Evolutionary conservation across 2,113 vertebrate genomes (phyloP).

Genomic region (Semicossyphus pulcher): DNA sequence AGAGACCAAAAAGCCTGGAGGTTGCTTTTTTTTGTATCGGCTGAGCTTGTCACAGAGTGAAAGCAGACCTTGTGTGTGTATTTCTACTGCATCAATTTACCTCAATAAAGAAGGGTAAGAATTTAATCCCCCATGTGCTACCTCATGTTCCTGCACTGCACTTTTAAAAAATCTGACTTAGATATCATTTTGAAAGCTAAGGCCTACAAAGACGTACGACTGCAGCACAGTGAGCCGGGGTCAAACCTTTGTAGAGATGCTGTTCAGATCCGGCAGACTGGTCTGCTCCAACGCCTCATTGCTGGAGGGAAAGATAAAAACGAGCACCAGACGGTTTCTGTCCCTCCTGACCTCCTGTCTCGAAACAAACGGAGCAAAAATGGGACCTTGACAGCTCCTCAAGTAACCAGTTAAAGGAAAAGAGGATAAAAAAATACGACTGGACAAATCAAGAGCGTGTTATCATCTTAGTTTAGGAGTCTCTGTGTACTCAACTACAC

Average conservation of each 20-base stretch:
- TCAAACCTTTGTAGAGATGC: slow-evolving; percentile 5
- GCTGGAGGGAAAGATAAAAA: slow-evolving; percentile 8
- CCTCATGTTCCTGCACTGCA: background rate
- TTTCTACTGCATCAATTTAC: too few relatives aligned
- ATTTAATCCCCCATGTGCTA: too few relatives aligned
- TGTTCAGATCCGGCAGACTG: background rate
- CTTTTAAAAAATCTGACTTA: background rate
- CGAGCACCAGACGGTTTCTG: background rate
- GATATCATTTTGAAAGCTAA: background rate
- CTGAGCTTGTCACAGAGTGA: background rate
- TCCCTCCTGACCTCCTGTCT: slow-evolving; percentile 19
- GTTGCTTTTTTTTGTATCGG: background rate
- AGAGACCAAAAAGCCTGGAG: slow-evolving; percentile 30
- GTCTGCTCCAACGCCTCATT: background rate
- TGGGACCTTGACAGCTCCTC: slow-evolving; percentile 6
- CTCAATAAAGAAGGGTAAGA: too few relatives aligned
- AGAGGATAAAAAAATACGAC: background rate
- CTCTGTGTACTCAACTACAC: slow-evolving; percentile 7
- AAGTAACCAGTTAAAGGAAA: background rate
- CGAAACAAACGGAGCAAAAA: slow-evolving; percentile 32
- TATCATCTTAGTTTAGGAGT: background rate
- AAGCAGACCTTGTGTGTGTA: too few relatives aligned
- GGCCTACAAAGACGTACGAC: background rate
- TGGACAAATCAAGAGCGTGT: slow-evolving; percentile 1
- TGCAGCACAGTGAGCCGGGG: background rate